Base-by-base conservation (phyloP, 2,797 vertebrate genomes). In the Xiphophorus birchmanni region DNA sequence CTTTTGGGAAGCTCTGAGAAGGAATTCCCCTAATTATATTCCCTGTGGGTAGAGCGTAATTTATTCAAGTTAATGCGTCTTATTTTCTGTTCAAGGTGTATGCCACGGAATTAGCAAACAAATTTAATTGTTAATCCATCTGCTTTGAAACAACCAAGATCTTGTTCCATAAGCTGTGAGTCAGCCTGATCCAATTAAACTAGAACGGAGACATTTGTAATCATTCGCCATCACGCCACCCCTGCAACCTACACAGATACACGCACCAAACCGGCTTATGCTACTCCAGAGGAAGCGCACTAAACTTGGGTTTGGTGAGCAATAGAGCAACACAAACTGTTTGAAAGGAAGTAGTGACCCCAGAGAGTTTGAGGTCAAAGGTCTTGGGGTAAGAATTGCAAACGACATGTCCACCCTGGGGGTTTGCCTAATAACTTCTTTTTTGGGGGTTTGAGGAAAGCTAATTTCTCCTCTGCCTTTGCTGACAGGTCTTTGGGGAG, bases 51-150 rank as follows among this genome's bases (percentile, higher is more conserved):
- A 94, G 75, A 91, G 76, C 80, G 77, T 92, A 89, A 93, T 95
- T 94, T 94, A 94, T 96, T 93, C 93, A 87, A 85, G 90, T 93
- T 92, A 94, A 93, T 88, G 90, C 91, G 82, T 87, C 91, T 94
- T 93, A 92, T 93, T 95, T 94, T 93, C 88, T 84, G 89, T 95
- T 90, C 87, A 93, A 94, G 92, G 93, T 95, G 91, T 93, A 88
- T 93, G 89, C 80, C 79, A 86, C 44, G 83, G 93, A 94, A 94
- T 94, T 92, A 93, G 80, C 87, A 91, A 94, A 93, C 89, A 95
- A 91, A 93, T 95, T 93, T 91, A 95, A 94, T 94, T 95, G 95
- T 94, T 95, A 94, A 94, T 95, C 93, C 93, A 93, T 95, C 91
- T 92, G 91, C 91, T 92, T 82, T 85, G 90, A 94, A 94, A 96